Conservation (phyloP, 2,113 vertebrate species). For the Passerina amoena region DNA sequence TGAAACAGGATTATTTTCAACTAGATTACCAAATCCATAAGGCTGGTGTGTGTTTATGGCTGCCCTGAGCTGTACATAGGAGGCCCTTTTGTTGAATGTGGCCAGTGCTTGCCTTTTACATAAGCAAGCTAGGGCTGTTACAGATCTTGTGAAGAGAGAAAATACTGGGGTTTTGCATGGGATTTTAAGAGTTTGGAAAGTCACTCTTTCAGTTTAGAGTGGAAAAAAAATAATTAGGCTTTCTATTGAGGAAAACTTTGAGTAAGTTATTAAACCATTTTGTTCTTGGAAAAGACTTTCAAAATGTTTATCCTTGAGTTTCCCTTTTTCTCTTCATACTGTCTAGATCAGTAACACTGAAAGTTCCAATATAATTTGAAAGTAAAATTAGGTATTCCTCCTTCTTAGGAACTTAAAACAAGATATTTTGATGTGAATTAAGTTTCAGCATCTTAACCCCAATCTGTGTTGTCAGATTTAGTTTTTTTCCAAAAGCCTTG, state of each 20-base stretch:
- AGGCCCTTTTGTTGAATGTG: not conserved
- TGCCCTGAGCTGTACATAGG: not conserved
- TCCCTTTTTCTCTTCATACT: not conserved
- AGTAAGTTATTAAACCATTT: not conserved
- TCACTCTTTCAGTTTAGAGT: not conserved
- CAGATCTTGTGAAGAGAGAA: not conserved
- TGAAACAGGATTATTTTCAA: not conserved
- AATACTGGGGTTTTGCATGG: not conserved
- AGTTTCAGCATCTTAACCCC: not conserved
- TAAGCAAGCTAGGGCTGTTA: not conserved
- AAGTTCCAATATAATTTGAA: not conserved
- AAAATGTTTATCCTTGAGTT: not conserved
- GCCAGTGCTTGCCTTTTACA: not conserved
- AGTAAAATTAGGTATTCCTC: not conserved
- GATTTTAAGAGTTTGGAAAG: not conserved
- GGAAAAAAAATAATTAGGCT: not conserved
- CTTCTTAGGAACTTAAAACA: not conserved
- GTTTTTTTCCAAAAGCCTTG: not conserved
- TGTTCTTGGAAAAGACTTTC: not conserved
- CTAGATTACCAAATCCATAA: not conserved
- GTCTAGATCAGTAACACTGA: not conserved
- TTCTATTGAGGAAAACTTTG: not conserved
- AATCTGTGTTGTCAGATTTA: not conserved
- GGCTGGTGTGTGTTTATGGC: not conserved
- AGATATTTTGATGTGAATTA: not conserved